Evolutionary conservation across 2,113 vertebrate genomes (phyloP).

Genomic region (Neotoma lepida): DNA sequence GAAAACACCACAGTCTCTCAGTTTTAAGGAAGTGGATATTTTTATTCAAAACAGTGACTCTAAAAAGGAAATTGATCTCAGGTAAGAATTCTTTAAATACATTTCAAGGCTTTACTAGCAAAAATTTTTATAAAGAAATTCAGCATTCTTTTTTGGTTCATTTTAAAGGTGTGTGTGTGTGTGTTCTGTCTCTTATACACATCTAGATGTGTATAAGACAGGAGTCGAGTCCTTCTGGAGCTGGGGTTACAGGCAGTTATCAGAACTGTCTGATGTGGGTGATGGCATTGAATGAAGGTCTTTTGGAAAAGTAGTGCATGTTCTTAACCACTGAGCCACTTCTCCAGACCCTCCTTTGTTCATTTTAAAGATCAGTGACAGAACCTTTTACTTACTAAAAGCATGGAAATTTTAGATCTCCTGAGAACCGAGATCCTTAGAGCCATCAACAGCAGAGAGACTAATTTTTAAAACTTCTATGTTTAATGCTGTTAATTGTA

Average conservation of each 20-base stretch:
- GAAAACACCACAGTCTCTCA: slow-evolving; percentile 71
- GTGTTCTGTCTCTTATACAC: too few relatives aligned
- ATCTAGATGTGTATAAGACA: too few relatives aligned
- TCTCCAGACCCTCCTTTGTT: background rate
- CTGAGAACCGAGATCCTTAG: background rate
- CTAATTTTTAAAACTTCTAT: slow-evolving; percentile 29
- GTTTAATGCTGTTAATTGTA: slow-evolving; percentile 49
- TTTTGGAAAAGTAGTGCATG: background rate
- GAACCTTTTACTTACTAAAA: slow-evolving; percentile 52
- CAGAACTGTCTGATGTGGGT: background rate
- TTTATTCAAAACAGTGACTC: slow-evolving; percentile 77
- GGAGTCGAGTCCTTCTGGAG: background rate
- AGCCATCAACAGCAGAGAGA: background rate
- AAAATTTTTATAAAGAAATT: slow-evolving; percentile 54
- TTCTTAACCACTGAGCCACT: background rate
- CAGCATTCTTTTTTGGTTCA: slow-evolving; percentile 38
- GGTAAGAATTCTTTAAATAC: slow-evolving; percentile 80
- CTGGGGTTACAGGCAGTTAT: background rate
- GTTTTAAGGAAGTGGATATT: slow-evolving; percentile 77
- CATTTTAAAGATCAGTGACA: slow-evolving; percentile 62
- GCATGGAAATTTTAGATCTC: slow-evolving; percentile 14
- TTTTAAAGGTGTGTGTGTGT: background rate
- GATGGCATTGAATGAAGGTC: background rate
- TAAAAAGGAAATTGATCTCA: slow-evolving; percentile 76
- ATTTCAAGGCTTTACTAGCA: background rate